Percentiles rank a stretch among this genome's conserved stretches.
These are phyloP conservation scores for Caracal caracal DNA, from an alignment of 2,113 vertebrate genomes.

Conservation along the genomic window DNA sequence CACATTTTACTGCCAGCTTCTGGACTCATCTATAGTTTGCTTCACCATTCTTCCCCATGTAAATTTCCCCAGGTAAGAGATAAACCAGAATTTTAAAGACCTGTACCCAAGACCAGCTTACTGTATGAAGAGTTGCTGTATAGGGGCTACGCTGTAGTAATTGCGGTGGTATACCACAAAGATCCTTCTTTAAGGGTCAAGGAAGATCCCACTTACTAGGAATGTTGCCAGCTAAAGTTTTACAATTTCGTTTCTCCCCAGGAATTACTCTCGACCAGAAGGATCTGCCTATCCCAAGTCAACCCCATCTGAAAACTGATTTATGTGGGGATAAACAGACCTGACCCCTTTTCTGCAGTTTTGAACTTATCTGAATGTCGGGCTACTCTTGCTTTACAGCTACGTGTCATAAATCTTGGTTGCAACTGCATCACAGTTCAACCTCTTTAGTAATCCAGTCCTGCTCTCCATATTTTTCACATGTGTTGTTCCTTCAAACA, in stretches of 20 bases:
- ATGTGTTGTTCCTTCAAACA: not conserved
- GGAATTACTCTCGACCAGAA: not conserved
- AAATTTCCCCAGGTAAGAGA: not conserved
- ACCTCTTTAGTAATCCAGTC: not conserved
- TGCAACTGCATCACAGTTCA: not conserved
- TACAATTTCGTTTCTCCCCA: not conserved
- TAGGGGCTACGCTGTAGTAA: accelerated
- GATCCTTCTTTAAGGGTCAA: not conserved
- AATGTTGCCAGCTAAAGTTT: not conserved
- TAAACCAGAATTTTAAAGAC: not conserved
- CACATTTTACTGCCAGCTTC: not conserved
- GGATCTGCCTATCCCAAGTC: not conserved
- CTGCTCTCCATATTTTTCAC: not conserved
- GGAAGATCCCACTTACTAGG: not conserved
- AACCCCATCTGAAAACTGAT: not conserved
- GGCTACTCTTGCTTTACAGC: not conserved
- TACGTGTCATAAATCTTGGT: not conserved
- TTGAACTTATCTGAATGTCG: not conserved
- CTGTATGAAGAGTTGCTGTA: not conserved
- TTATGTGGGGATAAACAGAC: not conserved
- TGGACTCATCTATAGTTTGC: not conserved
- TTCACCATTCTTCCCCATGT: not conserved
- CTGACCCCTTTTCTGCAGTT: accelerated
- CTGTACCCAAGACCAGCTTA: not conserved
- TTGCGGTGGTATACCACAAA: not conserved